Percentiles rank a stretch among this genome's conserved stretches.
These are phyloP conservation scores for Eristalinus sepulchralis DNA, from an alignment of 2,888 invertebrate species.

Conservation along the genomic window DNA sequence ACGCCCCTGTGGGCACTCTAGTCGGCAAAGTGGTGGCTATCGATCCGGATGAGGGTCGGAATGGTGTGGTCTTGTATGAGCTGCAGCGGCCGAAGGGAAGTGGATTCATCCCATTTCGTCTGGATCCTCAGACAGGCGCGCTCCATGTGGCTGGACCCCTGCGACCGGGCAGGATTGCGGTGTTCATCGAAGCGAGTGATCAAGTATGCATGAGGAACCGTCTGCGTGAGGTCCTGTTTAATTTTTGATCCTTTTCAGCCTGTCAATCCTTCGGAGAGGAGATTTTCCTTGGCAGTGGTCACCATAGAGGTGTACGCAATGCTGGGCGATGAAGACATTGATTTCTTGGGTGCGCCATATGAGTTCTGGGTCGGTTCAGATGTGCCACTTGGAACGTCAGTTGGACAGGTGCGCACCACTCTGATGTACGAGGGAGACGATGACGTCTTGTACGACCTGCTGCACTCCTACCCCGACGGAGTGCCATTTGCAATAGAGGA, in stretches of 20 bases:
- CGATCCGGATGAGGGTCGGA: conserved; percentile 87
- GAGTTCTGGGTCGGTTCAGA: conserved; percentile 96
- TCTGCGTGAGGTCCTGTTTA: neutral
- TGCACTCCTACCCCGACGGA: conserved; percentile 94
- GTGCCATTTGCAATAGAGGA: conserved; percentile 97
- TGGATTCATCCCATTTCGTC: conserved; percentile 86
- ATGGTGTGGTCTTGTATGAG: conserved; percentile 89
- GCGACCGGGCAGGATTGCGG: conserved; percentile 87
- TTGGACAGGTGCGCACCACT: conserved; percentile 91
- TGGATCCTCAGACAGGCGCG: conserved; percentile 87
- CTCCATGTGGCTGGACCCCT: conserved; percentile 85
- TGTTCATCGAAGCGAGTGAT: conserved; percentile 92
- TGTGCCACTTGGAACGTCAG: conserved; percentile 91
- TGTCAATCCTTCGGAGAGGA: conserved; percentile 89
- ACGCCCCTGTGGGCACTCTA: conserved; percentile 86
- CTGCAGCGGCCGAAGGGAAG: conserved; percentile 86
- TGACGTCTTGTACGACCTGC: conserved; percentile 86
- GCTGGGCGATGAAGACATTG: conserved; percentile 83
- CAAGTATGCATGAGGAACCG: conserved; percentile 76
- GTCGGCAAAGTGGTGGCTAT: conserved; percentile 90
- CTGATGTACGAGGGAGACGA: conserved; percentile 86
- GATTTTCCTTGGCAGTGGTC: conserved; percentile 92
- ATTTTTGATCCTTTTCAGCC: conserved; percentile 82
- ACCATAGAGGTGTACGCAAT: conserved; percentile 87
- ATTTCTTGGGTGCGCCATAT: conserved; percentile 92